Base-by-base conservation (phyloP, 1,140 invertebrate species). In the Drosophila pachea region DNA sequence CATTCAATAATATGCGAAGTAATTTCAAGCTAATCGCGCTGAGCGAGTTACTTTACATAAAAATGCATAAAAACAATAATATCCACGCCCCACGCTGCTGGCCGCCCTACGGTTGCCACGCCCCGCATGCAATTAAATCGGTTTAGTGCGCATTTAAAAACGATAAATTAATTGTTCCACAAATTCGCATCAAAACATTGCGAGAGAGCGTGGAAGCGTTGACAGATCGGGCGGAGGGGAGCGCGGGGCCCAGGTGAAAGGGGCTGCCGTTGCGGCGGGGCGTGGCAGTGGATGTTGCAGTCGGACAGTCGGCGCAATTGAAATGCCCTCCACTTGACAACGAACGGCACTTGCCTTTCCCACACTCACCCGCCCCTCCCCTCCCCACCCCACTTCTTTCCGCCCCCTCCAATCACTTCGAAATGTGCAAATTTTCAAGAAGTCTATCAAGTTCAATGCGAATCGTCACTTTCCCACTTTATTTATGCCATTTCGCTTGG, bases 111-210 rank as follows among this genome's bases (percentile, higher is more conserved):
- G 16, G 12, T 2, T 4, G 4, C 7, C 14, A 9, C 43, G 7
- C 11, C 7, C 4, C 32, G 12, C 16, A 32, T 49, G 67, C 47
- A 69, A 65, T 65, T 69, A 58, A 69, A 69, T 59, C 40, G 47
- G 11, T 53, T 70, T 40, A 70, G 54, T 70, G 68, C 68, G 68
- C 68, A 70, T 70, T 70, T 70, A 42, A 64, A 58, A 70, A 47
- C 63, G 68, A 66, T 49, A 66, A 69, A 69, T 65, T 64, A 52
- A 56, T 16, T 43, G 67, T 50, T 55, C 55, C 14, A 66, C 52
- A 66, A 60, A 60, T 60, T 66, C 59, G 42, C 40, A 63, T 64
- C 47, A 52, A 59, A 59, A 59, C 52, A 65, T 59, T 66, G 59
- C 33, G 47, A 32, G 42, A 55, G 48, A 14, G 43, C 4, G 40